A percentile compares a stretch with the other conserved stretches of the same genome.
phyloP scores from a whole-genome alignment of 2,797 vertebrate species.

The Bucorvus abyssinicus region DNA sequence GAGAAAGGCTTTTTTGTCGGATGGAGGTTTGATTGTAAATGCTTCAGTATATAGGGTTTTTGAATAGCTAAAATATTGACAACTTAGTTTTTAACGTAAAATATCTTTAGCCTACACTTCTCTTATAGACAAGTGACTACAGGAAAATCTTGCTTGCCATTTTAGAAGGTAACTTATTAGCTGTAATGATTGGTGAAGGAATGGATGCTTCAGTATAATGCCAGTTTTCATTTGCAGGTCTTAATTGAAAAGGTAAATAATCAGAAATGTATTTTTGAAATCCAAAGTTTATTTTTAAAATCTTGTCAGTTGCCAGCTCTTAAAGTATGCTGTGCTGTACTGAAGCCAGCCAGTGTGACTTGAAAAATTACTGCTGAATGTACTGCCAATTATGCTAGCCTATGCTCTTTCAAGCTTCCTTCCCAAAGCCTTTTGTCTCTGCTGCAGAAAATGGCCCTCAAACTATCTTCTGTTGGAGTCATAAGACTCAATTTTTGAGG shows the following conservation, averaged over 20 bases:
- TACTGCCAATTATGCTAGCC: not conserved
- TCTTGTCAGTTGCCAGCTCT: not conserved
- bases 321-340: not conserved
- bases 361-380: not conserved
- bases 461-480: not conserved
- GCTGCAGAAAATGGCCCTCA: not conserved
- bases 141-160: not conserved
- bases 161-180: not conserved
- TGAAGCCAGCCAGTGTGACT: not conserved
- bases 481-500: not conserved
- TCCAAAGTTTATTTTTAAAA: slow-evolving; percentile 17
- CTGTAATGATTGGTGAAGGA: not conserved
- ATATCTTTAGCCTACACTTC: not conserved
- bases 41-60: not conserved
- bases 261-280: slow-evolving; percentile 29
- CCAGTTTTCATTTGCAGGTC: not conserved
- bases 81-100: not conserved
- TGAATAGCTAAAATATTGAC: not conserved
- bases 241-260: not conserved
- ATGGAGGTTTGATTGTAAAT: not conserved
- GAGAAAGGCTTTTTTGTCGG: not conserved
- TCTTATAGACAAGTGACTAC: not conserved
- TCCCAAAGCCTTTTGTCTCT: not conserved
- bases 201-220: not conserved
- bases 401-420: not conserved